Base-by-base conservation (phyloP, 2,797 vertebrate species). In the Macropus fuliginosus region DNA sequence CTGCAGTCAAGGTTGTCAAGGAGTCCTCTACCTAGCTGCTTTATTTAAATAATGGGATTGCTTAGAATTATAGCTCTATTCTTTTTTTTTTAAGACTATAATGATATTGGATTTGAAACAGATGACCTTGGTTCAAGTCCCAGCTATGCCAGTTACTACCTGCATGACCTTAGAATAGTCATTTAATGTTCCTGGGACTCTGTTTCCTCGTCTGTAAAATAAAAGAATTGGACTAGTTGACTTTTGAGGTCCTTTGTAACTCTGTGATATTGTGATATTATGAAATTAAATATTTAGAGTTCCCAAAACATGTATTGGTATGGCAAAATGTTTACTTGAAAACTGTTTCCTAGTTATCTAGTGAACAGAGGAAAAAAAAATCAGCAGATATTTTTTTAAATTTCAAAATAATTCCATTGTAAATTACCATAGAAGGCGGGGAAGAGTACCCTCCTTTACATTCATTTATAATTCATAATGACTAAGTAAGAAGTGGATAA, bases 11-110 rank as follows among this genome's bases (percentile, higher is more conserved):
- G 90, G 81, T 93, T 59, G 74, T 91, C 13, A 95, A 89, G 6
- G 40, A 16, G 24, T 91, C 14, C 87, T 90, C 2, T 91, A 31
- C 74, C 10, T 92, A 56, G 8, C 54, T 94, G 3, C 55, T 95
- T 95, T 95, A 96, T 89, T 57, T 96, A 14, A 55, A 95, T 92
- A 94, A 27, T 91, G 96, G 94, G 91, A 94, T 52, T 50, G 3
- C 40, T 87, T 50, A 87, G 21, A 87, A 87, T 87, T 87, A 87
- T 50, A 27, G 21, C 3, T 87, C 21, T 87, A 4, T 27, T 87
- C 40, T 18, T 21, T 40, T 55, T 55, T 56, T 56, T 56, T 24
- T 18, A 81, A 50, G 40, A 27, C 21, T 87, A 46, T 87, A 34
- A n/a, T 74, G 34, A 1, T 40, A 18, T 8, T 40, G 18, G 1